Evolutionary conservation across 2,797 vertebrate genomes (phyloP), one percentile per base, ranked within the genome.

Genomic region (Bovichtus diacanthus): DNA sequence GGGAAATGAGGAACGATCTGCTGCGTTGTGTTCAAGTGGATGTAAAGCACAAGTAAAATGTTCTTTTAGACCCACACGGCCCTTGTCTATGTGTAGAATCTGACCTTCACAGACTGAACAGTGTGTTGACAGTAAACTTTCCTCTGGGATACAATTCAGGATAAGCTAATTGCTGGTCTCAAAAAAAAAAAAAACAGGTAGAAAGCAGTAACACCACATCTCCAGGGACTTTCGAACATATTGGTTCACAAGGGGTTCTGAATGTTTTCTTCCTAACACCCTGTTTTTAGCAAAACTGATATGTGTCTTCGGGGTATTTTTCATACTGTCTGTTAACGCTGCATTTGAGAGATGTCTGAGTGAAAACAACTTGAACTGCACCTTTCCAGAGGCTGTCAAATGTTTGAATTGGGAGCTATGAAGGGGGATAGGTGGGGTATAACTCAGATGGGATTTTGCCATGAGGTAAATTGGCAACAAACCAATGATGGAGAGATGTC

Each of bases 381-480:
- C 88, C 88, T 93, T 92, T 92, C 88, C 84, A 92, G 91, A 92
- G 89, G 87, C 90, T 87, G 84, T 88, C 74, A 82, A 87, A 92
- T 91, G 91, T 91, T 90, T 89, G 91, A 90, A 90, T 83, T 79
- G 92, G 91, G 92, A 92, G 80, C 87, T 79, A 80, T 89, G 86
- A 88, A 83, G 83, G 66, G 81, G 83, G 84, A 79, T 87, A 88
- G 88, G 87, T 87, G 83, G 82, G 88, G 78, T 85, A 85, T 73
- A 86, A 88, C 78, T 90, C 91, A 82, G 85, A 91, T 77, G 92
- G 89, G 92, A 92, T 90, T 87, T 89, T 86, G 91, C 94, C 92
- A 84, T 87, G 89, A 91, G 92, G 91, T 91, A 91, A 88, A 90
- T 74, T 94, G 94, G 94, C 94, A 94, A 81, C 84, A 87, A 85